Percentiles rank a stretch among this genome's conserved stretches.
Conservation (phyloP, 2,797 vertebrate genomes). For the Odontamblyopus lacepedii region DNA sequence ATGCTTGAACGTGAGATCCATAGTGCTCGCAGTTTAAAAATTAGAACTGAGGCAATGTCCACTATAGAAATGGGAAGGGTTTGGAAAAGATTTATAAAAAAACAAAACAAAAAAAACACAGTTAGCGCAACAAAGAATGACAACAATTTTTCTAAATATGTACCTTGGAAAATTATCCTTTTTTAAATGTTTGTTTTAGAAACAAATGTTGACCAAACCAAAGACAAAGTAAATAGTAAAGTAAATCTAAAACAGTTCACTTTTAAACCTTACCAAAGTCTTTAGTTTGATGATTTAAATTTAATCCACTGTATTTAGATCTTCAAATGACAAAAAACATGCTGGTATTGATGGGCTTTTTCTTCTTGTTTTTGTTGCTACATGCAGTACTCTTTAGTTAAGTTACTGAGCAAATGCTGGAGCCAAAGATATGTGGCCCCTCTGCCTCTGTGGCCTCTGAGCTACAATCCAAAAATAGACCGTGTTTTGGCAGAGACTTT, state of each 20-base stretch:
- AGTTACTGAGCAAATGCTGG: slow-evolving; percentile 38
- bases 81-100: slow-evolving; percentile 30
- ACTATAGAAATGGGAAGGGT: slow-evolving; percentile 12
- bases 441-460: slow-evolving; percentile 56
- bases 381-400: slow-evolving; percentile 32
- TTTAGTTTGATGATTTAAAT: slow-evolving; percentile 32
- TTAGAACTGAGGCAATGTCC: slow-evolving; percentile 8
- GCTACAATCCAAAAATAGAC: slow-evolving; percentile 80
- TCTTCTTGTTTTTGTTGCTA: slow-evolving; percentile 48
- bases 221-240: not conserved
- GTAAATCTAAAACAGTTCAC: not conserved
- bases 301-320: slow-evolving; percentile 37
- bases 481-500: slow-evolving; percentile 60
- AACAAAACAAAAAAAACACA: slow-evolving; percentile 1
- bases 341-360: slow-evolving; percentile 42
- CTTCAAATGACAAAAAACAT: slow-evolving; percentile 48
- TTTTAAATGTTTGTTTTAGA: not conserved
- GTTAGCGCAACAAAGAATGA: not conserved
- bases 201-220: not conserved
- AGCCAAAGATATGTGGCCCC: slow-evolving; percentile 69
- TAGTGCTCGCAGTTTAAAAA: slow-evolving; percentile 36
- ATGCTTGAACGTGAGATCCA: slow-evolving; percentile 82
- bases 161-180: too few species aligned
- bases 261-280: slow-evolving; percentile 54
- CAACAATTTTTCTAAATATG: not conserved